Evolutionary conservation across 2,888 invertebrate species (phyloP).

Genomic region (Mayetiola destructor): DNA sequence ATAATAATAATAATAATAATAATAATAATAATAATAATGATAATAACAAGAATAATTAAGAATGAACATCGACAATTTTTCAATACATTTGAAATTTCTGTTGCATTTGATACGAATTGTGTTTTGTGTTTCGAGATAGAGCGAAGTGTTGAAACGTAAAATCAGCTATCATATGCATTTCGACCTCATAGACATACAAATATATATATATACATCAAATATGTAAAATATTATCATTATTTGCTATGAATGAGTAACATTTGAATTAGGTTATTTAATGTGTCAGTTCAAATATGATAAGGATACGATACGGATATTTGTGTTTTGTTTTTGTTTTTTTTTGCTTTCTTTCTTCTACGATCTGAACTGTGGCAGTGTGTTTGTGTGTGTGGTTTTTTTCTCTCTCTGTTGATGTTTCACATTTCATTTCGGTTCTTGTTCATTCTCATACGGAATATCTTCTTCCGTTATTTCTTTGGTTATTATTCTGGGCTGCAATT

Average conservation of each 20-base stretch:
- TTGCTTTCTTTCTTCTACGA: background rate
- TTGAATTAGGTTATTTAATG: background rate
- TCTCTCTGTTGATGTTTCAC: background rate
- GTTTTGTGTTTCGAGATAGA: background rate
- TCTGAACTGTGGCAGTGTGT: background rate
- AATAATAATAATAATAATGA: no score
- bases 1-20: no score
- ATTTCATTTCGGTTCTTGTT: background rate
- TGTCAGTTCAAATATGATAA: slow-evolving; percentile 1
- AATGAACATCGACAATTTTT: background rate
- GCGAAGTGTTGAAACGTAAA: background rate
- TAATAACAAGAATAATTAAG: no score
- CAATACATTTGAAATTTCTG: background rate
- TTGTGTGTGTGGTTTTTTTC: background rate
- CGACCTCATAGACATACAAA: background rate
- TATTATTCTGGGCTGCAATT: no score
- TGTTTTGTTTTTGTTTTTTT: background rate
- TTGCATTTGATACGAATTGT: background rate
- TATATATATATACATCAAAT: background rate
- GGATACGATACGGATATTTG: background rate
- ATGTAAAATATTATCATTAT: background rate
- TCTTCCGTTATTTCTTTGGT: no score
- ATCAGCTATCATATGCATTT: background rate
- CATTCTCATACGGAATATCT: no score
- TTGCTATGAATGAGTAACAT: slow-evolving; percentile 1